Evolutionary conservation across 1,140 invertebrate species (phyloP).

Genomic region (Scaptomyza montana): DNA sequence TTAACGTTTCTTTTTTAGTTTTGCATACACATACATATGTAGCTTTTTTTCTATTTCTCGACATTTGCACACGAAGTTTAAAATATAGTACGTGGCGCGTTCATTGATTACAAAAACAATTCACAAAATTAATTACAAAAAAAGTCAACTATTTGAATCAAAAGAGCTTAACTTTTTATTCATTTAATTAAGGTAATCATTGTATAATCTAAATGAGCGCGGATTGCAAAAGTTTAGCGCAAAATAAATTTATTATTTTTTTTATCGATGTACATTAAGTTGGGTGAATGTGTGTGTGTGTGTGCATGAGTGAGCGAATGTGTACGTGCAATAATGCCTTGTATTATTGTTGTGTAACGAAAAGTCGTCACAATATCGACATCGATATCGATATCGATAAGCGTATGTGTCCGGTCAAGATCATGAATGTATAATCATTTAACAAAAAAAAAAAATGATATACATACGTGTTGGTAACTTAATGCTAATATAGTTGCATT

Average conservation of each 20-base stretch:
- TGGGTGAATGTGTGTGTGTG: constrained; percentile 4
- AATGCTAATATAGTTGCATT: constrained; percentile 1
- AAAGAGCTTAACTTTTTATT: too few species aligned
- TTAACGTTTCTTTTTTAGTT: too few species aligned
- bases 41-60: too few species aligned
- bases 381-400: background rate
- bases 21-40: too few species aligned
- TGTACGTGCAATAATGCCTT: constrained; percentile 28
- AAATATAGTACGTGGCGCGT: too few species aligned
- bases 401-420: constrained; percentile 26
- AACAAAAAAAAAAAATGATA: background rate
- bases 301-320: background rate
- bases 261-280: background rate
- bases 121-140: too few species aligned
- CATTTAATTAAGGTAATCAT: background rate
- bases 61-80: too few species aligned
- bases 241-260: background rate
- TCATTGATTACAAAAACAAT: too few species aligned
- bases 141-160: too few species aligned
- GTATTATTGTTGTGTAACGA: constrained; percentile 20
- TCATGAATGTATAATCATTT: background rate
- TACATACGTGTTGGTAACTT: background rate
- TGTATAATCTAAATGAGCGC: background rate
- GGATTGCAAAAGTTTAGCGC: background rate
- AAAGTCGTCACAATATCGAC: constrained; percentile 21